Evolutionary conservation across 2,888 invertebrate genomes (phyloP).

Genomic region (Luperina testacea): DNA sequence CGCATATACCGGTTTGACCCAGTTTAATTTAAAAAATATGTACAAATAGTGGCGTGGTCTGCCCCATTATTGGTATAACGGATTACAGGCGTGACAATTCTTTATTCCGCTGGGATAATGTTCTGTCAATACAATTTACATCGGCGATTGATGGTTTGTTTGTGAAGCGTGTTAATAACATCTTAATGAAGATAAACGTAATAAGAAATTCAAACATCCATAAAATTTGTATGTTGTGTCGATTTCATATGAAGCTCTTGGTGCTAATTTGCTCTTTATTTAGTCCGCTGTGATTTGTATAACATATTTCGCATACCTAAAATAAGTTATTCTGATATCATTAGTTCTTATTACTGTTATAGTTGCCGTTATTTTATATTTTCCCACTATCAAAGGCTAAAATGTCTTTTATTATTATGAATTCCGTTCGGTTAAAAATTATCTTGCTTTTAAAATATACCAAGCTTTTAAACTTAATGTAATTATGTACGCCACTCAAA

Average conservation of each 20-base stretch:
- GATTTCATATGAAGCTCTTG: constrained; percentile 24
- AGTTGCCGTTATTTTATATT: constrained; percentile 7
- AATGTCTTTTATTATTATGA: constrained; percentile 4
- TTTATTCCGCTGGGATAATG: constrained; percentile 69
- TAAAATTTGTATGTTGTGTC: constrained; percentile 25
- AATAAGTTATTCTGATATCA: constrained; percentile 18
- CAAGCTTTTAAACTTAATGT: constrained; percentile 41
- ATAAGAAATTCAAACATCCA: constrained; percentile 28
- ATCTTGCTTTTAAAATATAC: constrained; percentile 23
- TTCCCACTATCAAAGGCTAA: neutral
- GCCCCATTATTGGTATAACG: constrained; percentile 77
- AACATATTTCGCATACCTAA: constrained; percentile 15
- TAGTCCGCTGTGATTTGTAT: neutral
- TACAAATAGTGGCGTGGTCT: constrained; percentile 74
- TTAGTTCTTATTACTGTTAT: constrained; percentile 14
- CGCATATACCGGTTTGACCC: constrained; percentile 67
- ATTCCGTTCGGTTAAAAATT: constrained; percentile 19
- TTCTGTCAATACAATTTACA: constrained; percentile 70
- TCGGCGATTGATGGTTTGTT: constrained; percentile 52
- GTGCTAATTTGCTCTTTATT: constrained; percentile 28
- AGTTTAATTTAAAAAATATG: constrained; percentile 76
- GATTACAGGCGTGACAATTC: constrained; percentile 73
- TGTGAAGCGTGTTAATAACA: constrained; percentile 45
- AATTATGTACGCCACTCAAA: constrained; percentile 43
- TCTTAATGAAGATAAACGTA: constrained; percentile 33